These are phyloP conservation scores for Gymnocephalus cernua DNA, from an alignment of 2,113 vertebrate species.

Conservation along the genomic window DNA sequence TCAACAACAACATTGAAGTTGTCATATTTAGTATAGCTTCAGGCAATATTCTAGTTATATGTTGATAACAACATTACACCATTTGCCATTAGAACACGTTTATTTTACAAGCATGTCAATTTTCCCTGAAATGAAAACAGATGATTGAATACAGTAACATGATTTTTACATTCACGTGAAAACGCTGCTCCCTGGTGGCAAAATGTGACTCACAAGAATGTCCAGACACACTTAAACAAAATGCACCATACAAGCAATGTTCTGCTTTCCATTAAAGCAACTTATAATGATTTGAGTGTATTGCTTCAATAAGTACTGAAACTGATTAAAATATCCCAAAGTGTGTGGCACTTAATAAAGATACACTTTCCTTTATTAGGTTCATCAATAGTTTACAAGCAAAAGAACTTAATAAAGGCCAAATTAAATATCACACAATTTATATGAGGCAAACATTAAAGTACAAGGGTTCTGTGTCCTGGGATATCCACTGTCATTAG, in stretches of 20 bases:
- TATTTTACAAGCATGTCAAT: conserved; percentile 65
- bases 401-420: conserved; percentile 84
- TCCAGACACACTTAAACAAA: background rate
- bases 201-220: conserved; percentile 32
- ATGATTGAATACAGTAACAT: conserved; percentile 61
- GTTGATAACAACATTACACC: conserved; percentile 39
- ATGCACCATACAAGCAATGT: conserved; percentile 9
- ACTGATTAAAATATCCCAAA: conserved; percentile 43
- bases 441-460: conserved; percentile 77
- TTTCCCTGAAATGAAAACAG: conserved; percentile 76
- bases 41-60: background rate
- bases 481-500: conserved; percentile 35
- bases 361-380: conserved; percentile 82
- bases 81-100: conserved; percentile 56
- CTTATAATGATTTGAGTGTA: background rate
- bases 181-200: conserved; percentile 76
- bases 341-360: conserved; percentile 66
- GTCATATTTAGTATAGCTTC: background rate
- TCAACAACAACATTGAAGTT: background rate
- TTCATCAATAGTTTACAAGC: conserved; percentile 85
- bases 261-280: conserved; percentile 26
- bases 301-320: conserved; percentile 16
- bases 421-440: conserved; percentile 83
- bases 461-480: conserved; percentile 67
- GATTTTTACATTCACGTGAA: conserved; percentile 65